phyloP scores from a whole-genome alignment of 2,113 vertebrate genomes.

The Hippocampus comes region DNA sequence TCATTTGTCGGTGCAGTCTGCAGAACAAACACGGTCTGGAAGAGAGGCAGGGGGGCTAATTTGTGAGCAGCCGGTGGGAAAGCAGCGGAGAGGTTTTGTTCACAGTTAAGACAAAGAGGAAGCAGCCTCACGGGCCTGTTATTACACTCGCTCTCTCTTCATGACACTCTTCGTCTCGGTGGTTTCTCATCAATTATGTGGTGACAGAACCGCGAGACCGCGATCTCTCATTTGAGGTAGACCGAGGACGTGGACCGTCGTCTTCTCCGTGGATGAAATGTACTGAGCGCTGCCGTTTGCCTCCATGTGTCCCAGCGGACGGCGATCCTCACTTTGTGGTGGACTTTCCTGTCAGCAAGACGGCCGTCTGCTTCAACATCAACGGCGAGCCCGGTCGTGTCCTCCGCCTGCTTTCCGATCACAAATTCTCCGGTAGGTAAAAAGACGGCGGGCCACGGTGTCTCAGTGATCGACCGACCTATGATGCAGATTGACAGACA shows the following conservation, averaged over 20 bases:
- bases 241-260: background rate
- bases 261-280: background rate
- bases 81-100: slow-evolving; percentile 20
- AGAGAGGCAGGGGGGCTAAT: slow-evolving; percentile 51
- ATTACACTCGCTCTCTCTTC: slow-evolving; percentile 61
- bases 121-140: slow-evolving; percentile 42
- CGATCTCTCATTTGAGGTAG: background rate
- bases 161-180: slow-evolving; percentile 28
- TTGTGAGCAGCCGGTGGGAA: slow-evolving; percentile 9
- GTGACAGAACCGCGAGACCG: background rate
- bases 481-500: too few relatives aligned
- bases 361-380: slow-evolving; percentile 95
- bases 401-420: slow-evolving; percentile 87
- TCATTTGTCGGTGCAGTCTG: slow-evolving; percentile 55
- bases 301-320: slow-evolving; percentile 77
- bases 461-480: background rate
- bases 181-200: slow-evolving; percentile 42
- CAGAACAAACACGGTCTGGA: slow-evolving; percentile 33
- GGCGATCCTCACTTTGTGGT: slow-evolving; percentile 97
- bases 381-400: slow-evolving; percentile 89
- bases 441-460: too few relatives aligned
- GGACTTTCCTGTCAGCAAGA: slow-evolving; percentile 86
- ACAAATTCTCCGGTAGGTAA: slow-evolving; percentile 80
- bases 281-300: background rate
- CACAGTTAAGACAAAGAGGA: slow-evolving; percentile 29